A percentile compares a stretch with the other conserved stretches of the same genome.
Evolutionary conservation across 2,797 vertebrate genomes (phyloP).

Genomic region (Cyclura pinguis): DNA sequence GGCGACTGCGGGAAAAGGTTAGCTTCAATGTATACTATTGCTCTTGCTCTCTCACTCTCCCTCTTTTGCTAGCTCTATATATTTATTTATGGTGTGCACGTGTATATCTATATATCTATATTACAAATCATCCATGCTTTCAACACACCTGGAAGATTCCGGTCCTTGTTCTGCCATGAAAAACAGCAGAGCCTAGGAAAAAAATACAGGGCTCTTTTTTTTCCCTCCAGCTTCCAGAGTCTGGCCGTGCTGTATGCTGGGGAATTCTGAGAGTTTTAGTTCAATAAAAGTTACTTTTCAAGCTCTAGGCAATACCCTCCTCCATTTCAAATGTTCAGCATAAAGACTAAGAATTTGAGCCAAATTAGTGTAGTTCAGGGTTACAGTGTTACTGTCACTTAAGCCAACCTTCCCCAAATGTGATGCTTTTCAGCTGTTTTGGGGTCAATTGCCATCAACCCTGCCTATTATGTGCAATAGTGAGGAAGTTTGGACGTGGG

Average conservation of each 20-base stretch:
- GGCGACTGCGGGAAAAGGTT: constrained; percentile 21
- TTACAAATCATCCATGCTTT: constrained; percentile 24
- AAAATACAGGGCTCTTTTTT: no score
- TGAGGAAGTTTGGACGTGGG: not conserved
- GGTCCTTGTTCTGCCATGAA: not conserved
- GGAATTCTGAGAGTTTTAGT: no score
- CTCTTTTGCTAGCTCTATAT: not conserved
- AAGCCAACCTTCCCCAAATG: not conserved
- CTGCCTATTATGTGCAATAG: not conserved
- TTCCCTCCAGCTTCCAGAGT: no score
- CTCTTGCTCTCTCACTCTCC: not conserved
- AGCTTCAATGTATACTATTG: constrained; percentile 47
- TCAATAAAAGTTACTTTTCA: no score
- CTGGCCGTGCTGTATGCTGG: no score
- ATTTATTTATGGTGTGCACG: not conserved
- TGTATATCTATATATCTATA: not conserved
- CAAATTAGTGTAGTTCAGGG: not conserved
- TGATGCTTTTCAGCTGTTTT: no score
- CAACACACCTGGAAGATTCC: not conserved
- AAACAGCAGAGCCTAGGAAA: no score
- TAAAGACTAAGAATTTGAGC: no score
- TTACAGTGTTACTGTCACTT: not conserved
- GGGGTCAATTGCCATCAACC: not conserved
- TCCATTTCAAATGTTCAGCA: not conserved
- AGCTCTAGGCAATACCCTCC: not conserved